Base-by-base conservation (phyloP, 2,113 vertebrate species). In the Lutjanus erythropterus region DNA sequence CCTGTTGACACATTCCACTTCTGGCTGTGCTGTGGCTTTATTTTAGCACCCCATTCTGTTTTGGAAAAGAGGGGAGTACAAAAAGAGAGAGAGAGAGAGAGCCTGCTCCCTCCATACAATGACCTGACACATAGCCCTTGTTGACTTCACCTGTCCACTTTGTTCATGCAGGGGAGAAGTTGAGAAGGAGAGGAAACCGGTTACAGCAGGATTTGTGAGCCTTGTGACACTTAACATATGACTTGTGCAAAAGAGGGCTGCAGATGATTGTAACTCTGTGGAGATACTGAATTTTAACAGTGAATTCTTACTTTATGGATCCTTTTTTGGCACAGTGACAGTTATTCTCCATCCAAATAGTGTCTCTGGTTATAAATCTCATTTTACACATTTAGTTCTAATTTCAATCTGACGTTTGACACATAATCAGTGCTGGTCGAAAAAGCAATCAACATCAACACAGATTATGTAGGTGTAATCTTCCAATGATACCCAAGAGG, bases 401-500 rank as follows among this genome's bases (percentile, higher is more conserved):
- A 64, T 71, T 61, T 70, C 33, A 78, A 14, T 47, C 35, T 27
- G 29, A 64, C 49, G 64, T 72, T 72, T 41, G 31, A 79, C 64
- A 47, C 58, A 56, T 41, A 78, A 82, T 77, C 77, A 81, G n/a
- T 21, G n/a, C 53, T 68, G 27, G 16, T 66, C 0, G 5, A 67
- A 71, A 77, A 64, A 69, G 46, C 68, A 82, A 69, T 88, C 31
- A 75, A 37, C 42, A 56, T 72, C 55, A 72, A 10, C 23, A 75
- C 50, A 70, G 39, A 67, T 27, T 42, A 71, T 60, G 59, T 58
- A 71, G 70, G 46, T 78, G 53, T 81, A 79, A 81, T 79, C 81
- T 76, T 78, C 58, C 53, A 58, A 27, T 80, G 73, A 72, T 62
- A 75, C 64, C 78, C 73, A 81, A 79, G 55, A 74, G 73, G 73